A percentile compares a stretch with the other conserved stretches of the same genome.
Evolutionary conservation across 2,113 vertebrate species (phyloP).

Genomic region (Myrmecobius fasciatus): DNA sequence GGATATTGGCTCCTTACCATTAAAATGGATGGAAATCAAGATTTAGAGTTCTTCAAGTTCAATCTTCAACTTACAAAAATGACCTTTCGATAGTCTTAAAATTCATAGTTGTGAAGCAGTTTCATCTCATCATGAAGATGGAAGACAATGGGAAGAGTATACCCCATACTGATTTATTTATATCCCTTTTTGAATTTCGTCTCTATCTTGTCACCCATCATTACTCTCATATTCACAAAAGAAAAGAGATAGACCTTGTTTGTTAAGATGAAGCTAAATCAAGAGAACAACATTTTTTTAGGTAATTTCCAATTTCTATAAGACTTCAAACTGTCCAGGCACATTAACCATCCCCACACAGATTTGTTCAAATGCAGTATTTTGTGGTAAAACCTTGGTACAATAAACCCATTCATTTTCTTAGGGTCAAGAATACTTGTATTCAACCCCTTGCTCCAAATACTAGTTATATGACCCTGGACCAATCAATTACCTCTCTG

Average conservation of each 20-base stretch:
- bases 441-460: neutral
- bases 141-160: neutral
- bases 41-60: neutral
- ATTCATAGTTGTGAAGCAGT: neutral
- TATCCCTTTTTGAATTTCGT: neutral
- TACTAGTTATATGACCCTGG: neutral
- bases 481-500: neutral
- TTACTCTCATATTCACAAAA: neutral
- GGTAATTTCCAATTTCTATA: neutral
- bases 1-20: neutral
- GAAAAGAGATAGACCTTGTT: neutral
- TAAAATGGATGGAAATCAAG: neutral
- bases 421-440: neutral
- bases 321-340: neutral
- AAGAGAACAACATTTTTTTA: neutral
- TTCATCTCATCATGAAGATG: neutral
- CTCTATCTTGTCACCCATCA: neutral
- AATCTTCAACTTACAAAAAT: neutral
- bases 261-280: neutral
- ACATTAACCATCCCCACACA: neutral
- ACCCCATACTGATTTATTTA: neutral
- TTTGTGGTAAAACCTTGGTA: neutral
- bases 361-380: neutral
- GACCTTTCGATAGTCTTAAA: neutral
- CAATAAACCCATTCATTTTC: neutral